Evolutionary conservation across 2,113 vertebrate genomes (phyloP).

Genomic region (Orcinus orca): DNA sequence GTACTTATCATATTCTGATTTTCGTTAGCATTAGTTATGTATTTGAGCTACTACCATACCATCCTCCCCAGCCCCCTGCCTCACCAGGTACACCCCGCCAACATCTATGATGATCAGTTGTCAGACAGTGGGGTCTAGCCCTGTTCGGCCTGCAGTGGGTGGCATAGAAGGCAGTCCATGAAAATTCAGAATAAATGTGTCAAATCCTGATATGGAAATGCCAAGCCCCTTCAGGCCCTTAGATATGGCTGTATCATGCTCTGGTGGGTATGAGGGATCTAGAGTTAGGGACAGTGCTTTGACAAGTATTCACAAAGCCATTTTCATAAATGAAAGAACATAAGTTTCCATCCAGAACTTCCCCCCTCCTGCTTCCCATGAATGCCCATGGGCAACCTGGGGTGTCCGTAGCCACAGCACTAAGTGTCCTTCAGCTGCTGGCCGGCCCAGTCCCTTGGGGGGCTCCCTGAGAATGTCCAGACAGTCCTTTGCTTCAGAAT

Average conservation of each 20-base stretch:
- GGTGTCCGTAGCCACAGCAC: neutral
- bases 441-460: neutral
- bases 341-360: neutral
- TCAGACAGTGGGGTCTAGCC: neutral
- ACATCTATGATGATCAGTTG: fast-evolving
- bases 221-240: neutral
- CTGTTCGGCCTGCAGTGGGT: too few relatives aligned
- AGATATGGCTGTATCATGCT: neutral
- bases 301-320: neutral
- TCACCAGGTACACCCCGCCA: neutral
- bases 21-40: neutral
- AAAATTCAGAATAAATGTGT: neutral
- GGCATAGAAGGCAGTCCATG: neutral
- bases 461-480: neutral
- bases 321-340: neutral
- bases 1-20: neutral
- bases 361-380: neutral
- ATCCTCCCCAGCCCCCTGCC: neutral
- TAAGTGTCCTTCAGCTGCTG: neutral
- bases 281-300: neutral
- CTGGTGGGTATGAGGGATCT: neutral
- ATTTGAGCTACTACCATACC: neutral
- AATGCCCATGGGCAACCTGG: neutral
- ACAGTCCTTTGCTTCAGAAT: neutral
- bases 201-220: neutral